phyloP scores from a whole-genome alignment of 2,113 vertebrate genomes.

The Hemicordylus capensis region DNA sequence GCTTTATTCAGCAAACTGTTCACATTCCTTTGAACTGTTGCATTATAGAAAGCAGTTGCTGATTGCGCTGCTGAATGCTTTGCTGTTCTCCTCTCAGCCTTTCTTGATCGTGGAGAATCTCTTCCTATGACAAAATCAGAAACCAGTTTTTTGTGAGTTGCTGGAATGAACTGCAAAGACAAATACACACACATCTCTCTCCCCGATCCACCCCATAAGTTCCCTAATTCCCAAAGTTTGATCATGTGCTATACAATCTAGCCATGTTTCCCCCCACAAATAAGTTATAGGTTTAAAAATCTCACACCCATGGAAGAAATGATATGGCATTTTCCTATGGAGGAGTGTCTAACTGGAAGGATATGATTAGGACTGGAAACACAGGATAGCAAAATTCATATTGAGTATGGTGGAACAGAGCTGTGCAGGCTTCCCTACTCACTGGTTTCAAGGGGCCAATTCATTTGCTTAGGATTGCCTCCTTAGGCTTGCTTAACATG shows the following conservation, averaged over 20 bases:
- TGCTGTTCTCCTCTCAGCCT: constrained; percentile 78
- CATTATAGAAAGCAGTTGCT: constrained; percentile 85
- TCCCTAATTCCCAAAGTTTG: background rate
- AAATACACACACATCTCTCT: background rate
- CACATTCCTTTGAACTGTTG: constrained; percentile 88
- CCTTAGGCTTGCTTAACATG: too few relatives aligned
- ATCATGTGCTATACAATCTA: background rate
- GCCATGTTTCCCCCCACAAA: background rate
- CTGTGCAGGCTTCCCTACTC: too few relatives aligned
- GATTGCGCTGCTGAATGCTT: constrained; percentile 76
- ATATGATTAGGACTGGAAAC: background rate
- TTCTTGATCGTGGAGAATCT: constrained; percentile 75
- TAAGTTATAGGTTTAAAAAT: background rate
- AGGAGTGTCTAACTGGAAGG: background rate
- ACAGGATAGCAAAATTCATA: too few relatives aligned
- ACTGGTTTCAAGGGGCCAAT: too few relatives aligned
- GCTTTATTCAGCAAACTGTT: constrained; percentile 41
- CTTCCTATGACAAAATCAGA: constrained; percentile 64
- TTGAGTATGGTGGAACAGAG: too few relatives aligned
- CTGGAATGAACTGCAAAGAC: background rate
- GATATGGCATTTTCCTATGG: background rate
- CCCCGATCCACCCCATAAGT: accelerated
- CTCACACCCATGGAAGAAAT: background rate
- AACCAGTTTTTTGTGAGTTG: background rate
- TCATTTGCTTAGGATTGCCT: too few relatives aligned